Conservation (phyloP, 2,888 invertebrate species). For the Netelia melanura region DNA sequence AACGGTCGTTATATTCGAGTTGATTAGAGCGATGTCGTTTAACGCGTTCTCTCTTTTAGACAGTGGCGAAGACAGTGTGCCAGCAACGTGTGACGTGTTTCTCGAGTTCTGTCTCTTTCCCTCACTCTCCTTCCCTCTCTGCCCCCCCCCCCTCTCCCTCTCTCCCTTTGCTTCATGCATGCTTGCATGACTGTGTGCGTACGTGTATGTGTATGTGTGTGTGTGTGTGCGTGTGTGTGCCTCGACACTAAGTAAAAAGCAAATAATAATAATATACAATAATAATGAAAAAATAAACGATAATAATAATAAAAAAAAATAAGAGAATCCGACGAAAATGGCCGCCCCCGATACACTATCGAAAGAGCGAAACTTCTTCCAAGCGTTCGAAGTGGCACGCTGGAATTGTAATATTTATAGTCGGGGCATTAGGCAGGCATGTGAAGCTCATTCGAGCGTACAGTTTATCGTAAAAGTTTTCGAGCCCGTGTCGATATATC, state of each 20-base stretch:
- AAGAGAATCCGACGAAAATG: constrained; percentile 44
- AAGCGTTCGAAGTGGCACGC: constrained; percentile 59
- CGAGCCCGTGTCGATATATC: not conserved
- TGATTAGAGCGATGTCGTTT: constrained; percentile 49
- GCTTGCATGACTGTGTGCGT: too few relatives aligned
- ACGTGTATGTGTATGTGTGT: not conserved
- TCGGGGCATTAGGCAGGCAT: constrained; percentile 75
- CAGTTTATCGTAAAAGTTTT: constrained; percentile 64
- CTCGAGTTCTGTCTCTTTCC: constrained; percentile 21
- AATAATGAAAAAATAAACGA: constrained; percentile 19
- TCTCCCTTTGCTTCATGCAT: not conserved
- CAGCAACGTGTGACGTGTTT: constrained; percentile 48
- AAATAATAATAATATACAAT: constrained; percentile 15
- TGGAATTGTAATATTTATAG: constrained; percentile 78
- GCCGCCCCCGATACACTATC: constrained; percentile 70
- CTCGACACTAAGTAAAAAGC: constrained; percentile 16
- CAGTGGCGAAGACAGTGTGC: constrained; percentile 11
- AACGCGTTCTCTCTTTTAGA: constrained; percentile 51
- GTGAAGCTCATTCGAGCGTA: constrained; percentile 66
- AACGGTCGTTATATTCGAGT: not conserved
- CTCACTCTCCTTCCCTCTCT: not conserved
- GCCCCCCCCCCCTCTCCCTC: not conserved
- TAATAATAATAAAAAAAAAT: constrained; percentile 23
- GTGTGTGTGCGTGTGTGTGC: not conserved
- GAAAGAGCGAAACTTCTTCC: constrained; percentile 74